Evolutionary conservation across 2,113 vertebrate species (phyloP).

Genomic region (Atractosteus spatula): DNA sequence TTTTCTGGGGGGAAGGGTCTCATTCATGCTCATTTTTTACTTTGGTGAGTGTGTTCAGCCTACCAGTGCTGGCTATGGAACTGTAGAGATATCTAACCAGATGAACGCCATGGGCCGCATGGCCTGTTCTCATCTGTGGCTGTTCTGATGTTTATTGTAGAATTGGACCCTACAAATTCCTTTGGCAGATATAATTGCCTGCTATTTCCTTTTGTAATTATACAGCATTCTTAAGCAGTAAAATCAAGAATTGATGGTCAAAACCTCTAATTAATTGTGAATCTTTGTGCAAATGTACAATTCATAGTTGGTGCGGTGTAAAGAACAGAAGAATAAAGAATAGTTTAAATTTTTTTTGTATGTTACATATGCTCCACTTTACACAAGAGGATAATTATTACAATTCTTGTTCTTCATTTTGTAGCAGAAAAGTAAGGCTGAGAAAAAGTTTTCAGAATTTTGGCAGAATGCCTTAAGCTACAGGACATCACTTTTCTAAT

Average conservation of each 20-base stretch:
- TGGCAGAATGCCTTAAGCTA: background rate
- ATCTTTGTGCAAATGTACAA: constrained; percentile 11
- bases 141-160: constrained; percentile 4
- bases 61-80: too few species aligned
- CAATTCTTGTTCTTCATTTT: background rate
- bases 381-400: background rate
- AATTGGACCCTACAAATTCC: constrained; percentile 6
- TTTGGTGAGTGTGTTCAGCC: too few species aligned
- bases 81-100: too few species aligned
- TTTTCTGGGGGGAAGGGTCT: too few species aligned
- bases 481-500: constrained; percentile 1
- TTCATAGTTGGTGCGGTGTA: constrained; percentile 8
- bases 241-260: background rate
- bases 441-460: background rate
- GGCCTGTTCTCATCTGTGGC: too few species aligned
- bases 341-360: background rate
- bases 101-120: too few species aligned
- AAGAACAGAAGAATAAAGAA: constrained; percentile 11
- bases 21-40: too few species aligned
- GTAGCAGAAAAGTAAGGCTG: constrained; percentile 2
- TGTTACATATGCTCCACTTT: constrained; percentile 4
- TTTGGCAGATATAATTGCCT: constrained; percentile 2
- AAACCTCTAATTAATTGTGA: too few species aligned
- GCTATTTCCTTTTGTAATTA: constrained; percentile 11
- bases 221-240: background rate